A percentile compares a stretch with the other conserved stretches of the same genome.
phyloP scores from a whole-genome alignment of 2,113 vertebrate species.

The Hepsetus odoe region DNA sequence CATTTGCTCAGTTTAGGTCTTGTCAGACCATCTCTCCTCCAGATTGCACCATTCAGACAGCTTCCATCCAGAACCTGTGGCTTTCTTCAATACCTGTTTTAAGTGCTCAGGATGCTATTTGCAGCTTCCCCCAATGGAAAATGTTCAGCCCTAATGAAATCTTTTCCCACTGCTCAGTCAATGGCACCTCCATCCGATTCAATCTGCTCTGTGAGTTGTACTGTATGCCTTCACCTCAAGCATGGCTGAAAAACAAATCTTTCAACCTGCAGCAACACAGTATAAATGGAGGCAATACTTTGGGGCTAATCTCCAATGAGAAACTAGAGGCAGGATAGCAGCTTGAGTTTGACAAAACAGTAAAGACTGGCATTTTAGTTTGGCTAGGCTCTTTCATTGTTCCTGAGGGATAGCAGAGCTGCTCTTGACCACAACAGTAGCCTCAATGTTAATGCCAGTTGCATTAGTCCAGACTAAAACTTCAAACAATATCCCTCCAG shows the following conservation, averaged over 20 bases:
- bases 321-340: background rate
- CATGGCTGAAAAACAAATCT: background rate
- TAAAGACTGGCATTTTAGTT: background rate
- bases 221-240: background rate
- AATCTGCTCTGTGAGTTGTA: constrained; percentile 4
- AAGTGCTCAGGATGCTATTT: constrained; percentile 24
- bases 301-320: background rate
- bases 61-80: constrained; percentile 23
- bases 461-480: background rate
- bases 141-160: constrained; percentile 41
- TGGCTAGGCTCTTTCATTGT: background rate
- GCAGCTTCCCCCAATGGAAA: constrained; percentile 7
- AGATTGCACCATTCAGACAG: background rate
- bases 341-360: background rate
- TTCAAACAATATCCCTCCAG: too few relatives aligned
- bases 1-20: constrained; percentile 13
- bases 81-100: constrained; percentile 17
- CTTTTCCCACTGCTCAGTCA: constrained; percentile 23
- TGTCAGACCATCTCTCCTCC: constrained; percentile 18
- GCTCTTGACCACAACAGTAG: background rate
- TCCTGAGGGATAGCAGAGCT: background rate
- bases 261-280: background rate
- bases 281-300: background rate
- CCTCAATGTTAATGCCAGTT: background rate
- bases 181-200: constrained; percentile 23